These are phyloP conservation scores for Syngnathus rostellatus DNA, from an alignment of 2,797 vertebrate genomes.

Conservation along the genomic window DNA sequence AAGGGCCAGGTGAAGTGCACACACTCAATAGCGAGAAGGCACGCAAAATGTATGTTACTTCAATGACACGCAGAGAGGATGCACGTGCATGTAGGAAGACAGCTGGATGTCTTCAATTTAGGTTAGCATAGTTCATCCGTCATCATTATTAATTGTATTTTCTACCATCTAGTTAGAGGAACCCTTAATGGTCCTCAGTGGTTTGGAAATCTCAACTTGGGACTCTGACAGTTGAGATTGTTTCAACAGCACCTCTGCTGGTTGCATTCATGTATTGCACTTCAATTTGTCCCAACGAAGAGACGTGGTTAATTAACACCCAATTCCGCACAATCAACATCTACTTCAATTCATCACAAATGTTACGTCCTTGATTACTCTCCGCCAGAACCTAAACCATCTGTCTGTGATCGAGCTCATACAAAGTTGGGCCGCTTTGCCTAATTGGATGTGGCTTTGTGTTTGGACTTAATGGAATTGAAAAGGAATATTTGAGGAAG, in stretches of 20 bases:
- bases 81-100: slow-evolving; percentile 1
- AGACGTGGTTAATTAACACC: background rate
- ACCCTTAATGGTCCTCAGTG: too few species aligned
- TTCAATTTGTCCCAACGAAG: background rate
- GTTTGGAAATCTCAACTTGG: too few species aligned
- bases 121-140: too few species aligned
- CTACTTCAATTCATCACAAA: background rate
- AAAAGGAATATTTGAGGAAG: slow-evolving; percentile 73
- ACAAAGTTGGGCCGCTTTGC: slow-evolving; percentile 52
- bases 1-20: slow-evolving; percentile 36
- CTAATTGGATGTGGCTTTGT: slow-evolving; percentile 66
- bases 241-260: background rate
- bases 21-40: slow-evolving; percentile 11
- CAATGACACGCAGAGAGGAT: background rate
- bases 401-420: slow-evolving; percentile 28
- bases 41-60: slow-evolving; percentile 7
- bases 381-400: slow-evolving; percentile 4
- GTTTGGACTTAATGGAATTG: slow-evolving; percentile 70
- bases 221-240: background rate
- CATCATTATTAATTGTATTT: too few species aligned
- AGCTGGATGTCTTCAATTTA: background rate
- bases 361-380: background rate
- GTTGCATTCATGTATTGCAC: background rate
- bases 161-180: too few species aligned
- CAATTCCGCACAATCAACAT: background rate